Conservation (phyloP, 2,797 vertebrate genomes). For the Halcyon smyrnensis region DNA sequence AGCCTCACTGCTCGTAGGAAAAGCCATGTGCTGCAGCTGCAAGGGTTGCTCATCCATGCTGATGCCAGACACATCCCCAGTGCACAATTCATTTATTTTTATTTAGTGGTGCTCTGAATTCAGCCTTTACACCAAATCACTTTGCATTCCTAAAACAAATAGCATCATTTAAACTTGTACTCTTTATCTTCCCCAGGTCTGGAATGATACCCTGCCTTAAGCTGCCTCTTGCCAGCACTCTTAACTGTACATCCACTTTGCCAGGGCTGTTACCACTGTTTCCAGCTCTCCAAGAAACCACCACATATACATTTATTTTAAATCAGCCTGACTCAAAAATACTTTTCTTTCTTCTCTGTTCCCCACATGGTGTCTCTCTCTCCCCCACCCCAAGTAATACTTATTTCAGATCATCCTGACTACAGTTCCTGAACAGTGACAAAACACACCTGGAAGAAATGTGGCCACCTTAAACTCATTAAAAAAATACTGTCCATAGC, state of each 20-base stretch:
- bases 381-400: background rate
- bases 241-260: background rate
- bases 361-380: background rate
- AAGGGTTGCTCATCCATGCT: background rate
- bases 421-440: background rate
- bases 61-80: background rate
- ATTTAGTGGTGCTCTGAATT: background rate
- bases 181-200: background rate
- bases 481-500: background rate
- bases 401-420: background rate
- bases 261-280: background rate
- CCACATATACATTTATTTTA: background rate
- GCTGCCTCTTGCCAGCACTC: background rate
- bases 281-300: background rate
- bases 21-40: background rate
- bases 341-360: background rate
- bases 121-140: background rate
- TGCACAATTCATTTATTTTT: background rate
- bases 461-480: background rate
- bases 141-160: background rate
- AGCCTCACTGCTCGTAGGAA: background rate
- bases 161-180: background rate
- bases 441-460: background rate
- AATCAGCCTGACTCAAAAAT: background rate
- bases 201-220: rapidly evolving